phyloP scores from a whole-genome alignment of 2,888 invertebrate species.

The Halictus quadricinctus region DNA sequence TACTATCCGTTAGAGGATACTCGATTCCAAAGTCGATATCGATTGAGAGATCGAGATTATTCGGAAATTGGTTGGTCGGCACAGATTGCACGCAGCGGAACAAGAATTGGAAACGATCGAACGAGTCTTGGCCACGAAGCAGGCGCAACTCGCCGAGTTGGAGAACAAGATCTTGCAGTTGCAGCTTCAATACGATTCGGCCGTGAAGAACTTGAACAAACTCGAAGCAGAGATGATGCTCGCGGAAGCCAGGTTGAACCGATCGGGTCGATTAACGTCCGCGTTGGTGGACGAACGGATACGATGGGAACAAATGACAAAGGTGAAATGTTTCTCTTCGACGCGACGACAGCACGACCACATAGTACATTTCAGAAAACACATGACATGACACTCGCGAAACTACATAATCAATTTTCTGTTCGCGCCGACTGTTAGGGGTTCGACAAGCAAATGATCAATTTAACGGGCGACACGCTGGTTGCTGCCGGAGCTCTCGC shows the following conservation, averaged over 20 bases:
- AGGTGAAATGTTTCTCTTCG: slow-evolving; percentile 79
- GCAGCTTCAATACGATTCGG: slow-evolving; percentile 87
- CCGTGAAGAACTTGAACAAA: slow-evolving; percentile 89
- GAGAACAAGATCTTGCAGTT: slow-evolving; percentile 87
- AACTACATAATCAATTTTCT: not conserved
- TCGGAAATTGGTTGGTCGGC: not conserved
- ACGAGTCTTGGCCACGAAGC: slow-evolving; percentile 90
- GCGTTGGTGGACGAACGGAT: slow-evolving; percentile 94
- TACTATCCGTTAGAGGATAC: not conserved
- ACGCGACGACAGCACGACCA: not conserved
- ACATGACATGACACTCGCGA: not conserved
- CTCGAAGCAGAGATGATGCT: slow-evolving; percentile 89
- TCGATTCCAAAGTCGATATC: not conserved
- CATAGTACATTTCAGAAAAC: too few species aligned
- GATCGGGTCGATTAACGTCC: slow-evolving; percentile 93
- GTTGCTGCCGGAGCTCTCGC: slow-evolving; percentile 94
- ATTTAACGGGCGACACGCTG: slow-evolving; percentile 93
- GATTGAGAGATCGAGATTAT: not conserved
- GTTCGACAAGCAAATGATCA: slow-evolving; percentile 87
- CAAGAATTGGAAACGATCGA: slow-evolving; percentile 90
- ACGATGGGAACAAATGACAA: slow-evolving; percentile 91
- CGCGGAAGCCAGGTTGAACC: slow-evolving; percentile 89
- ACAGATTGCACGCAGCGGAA: slow-evolving; percentile 85
- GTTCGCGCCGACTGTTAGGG: slow-evolving; percentile 79
- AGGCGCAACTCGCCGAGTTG: slow-evolving; percentile 91